Evolutionary conservation across 1,140 invertebrate species (phyloP), one percentile per base, ranked within the genome.

Genomic region (Diabrotica virgifera): DNA sequence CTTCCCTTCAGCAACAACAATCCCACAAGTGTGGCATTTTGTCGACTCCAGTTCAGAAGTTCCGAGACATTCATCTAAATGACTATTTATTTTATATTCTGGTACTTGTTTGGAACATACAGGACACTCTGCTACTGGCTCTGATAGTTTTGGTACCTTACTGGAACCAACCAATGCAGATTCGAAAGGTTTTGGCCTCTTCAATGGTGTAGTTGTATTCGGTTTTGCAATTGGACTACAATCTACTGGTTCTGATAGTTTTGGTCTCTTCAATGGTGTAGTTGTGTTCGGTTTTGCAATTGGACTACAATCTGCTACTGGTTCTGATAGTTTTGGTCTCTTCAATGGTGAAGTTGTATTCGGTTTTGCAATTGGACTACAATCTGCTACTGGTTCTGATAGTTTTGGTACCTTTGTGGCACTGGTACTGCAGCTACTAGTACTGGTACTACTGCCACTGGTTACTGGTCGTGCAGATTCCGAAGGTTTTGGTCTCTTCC

Each of bases 1-100:
- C 11, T 74, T 70, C 50, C 59, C 35, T 68, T 70, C 65, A 36
- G 65, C 7, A 35, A 83, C 56, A 58, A 75, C 59, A 53, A 72
- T 60, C 50, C 77, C 66, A 68, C 77, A 80, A 24, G 76, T 74
- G n/a, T 73, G 68, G 66, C 78, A 77, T 46, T 76, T 66, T 60
- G 70, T 70, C 35, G 14, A 57, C 11, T 69, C 57, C 12, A 71
- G 52, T 40, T 63, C 59, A 24, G 24, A 24, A 24, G 24, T 24
- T 52, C 51, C 53, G 14, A 87, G 74, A 70, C 87, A 88, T 66
- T 80, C 79, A 63, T 90, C 86, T 46, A 89, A 76, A 80, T 89
- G 87, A 59, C 84, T 77, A 68, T 83, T 80, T 5, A 88, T 77
- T 5, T 77, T 63, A 62, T 78, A 79, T 46, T 64, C 58, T 36